Percentiles rank a stretch among this genome's conserved stretches.
Evolutionary conservation across 2,888 invertebrate species (phyloP).

Genomic region (Drosophila merina): DNA sequence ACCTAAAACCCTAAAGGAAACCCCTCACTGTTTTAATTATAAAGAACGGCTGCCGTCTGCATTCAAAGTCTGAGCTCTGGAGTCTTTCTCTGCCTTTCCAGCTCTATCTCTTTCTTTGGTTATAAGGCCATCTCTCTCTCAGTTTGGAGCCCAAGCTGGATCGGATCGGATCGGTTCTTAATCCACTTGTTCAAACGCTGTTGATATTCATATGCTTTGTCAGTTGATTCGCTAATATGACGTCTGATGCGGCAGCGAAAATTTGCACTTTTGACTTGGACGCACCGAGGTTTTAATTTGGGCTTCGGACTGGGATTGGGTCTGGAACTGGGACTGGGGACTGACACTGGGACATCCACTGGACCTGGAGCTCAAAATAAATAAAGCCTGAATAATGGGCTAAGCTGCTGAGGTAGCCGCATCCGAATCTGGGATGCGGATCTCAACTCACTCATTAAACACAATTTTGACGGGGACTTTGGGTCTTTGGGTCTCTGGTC

Average conservation of each 20-base stretch:
- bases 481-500: conserved; percentile 21
- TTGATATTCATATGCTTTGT: conserved; percentile 80
- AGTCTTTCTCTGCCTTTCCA: conserved; percentile 3
- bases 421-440: conserved; percentile 2
- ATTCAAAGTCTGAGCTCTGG: conserved; percentile 11
- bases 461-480: conserved; percentile 65
- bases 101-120: neutral
- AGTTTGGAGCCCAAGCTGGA: conserved; percentile 15
- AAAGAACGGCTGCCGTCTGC: conserved; percentile 37
- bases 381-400: conserved; percentile 78
- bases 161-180: conserved; percentile 49
- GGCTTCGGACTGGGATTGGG: conserved; percentile 19
- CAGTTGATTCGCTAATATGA: conserved; percentile 80
- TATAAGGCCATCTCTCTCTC: neutral
- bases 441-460: conserved; percentile 76
- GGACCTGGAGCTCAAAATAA: conserved; percentile 53
- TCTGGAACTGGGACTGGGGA: neutral
- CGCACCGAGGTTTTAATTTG: conserved; percentile 71
- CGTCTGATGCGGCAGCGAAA: conserved; percentile 79
- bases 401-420: conserved; percentile 68
- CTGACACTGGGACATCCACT: neutral
- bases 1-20: neutral
- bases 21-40: conserved; percentile 68
- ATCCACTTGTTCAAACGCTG: conserved; percentile 79
- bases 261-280: conserved; percentile 73